Percentiles rank a stretch among this genome's conserved stretches.
Conservation (phyloP, 1,140 invertebrate species). For the Rhopalosiphum padi region DNA sequence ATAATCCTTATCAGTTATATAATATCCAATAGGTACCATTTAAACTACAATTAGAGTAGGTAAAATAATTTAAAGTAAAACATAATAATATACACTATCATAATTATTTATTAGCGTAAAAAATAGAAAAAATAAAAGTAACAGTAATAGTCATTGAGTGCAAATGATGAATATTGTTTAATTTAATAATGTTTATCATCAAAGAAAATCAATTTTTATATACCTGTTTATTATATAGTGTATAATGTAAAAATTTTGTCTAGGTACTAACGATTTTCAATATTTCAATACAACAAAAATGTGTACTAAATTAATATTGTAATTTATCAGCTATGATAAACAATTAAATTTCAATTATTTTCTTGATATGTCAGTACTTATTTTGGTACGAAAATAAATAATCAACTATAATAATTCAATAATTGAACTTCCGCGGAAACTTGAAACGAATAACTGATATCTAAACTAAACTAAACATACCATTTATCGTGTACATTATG, state of each 20-base stretch:
- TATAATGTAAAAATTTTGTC: not conserved
- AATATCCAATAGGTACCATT: not conserved
- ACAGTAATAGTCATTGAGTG: not conserved
- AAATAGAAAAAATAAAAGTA: not conserved
- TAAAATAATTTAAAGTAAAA: not conserved
- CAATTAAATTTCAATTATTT: not conserved
- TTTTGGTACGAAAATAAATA: not conserved
- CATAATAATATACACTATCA: not conserved
- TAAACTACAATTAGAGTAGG: not conserved
- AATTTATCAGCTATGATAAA: not conserved
- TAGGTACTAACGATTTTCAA: not conserved
- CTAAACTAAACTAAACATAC: not conserved
- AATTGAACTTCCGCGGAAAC: not conserved
- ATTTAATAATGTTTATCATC: not conserved
- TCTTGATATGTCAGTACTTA: not conserved
- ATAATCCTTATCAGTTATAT: not conserved
- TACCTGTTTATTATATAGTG: not conserved
- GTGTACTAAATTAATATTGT: not conserved
- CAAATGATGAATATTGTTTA: not conserved
- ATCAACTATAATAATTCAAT: not conserved
- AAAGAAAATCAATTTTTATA: not conserved
- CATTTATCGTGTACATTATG: not conserved
- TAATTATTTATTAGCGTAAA: not conserved
- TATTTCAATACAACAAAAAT: not conserved
- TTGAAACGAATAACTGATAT: not conserved